Base-by-base conservation (phyloP, 2,888 invertebrate species). In the Drepana falcataria region DNA sequence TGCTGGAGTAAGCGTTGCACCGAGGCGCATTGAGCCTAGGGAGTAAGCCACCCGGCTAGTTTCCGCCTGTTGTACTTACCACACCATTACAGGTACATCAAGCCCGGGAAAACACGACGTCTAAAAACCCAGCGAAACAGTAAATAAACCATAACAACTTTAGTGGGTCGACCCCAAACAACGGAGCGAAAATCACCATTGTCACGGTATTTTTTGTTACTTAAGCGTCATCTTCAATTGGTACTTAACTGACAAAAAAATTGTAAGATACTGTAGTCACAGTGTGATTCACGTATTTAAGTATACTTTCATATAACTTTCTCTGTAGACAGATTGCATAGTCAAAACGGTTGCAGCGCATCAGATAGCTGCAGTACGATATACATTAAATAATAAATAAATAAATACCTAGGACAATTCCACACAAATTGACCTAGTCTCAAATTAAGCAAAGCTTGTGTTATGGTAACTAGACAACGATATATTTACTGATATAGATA, bases 1-100 rank as follows among this genome's bases (percentile, higher is more conserved):
- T 79, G 75, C 74, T 70, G 71, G 59, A 56, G 55, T 7, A 40
- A 40, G 40, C 40, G 40, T 40, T 40, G 40, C 40, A 6, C 7
- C 40, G 6, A 3, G 6, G 44, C 44, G 44, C 4, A 37, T 3
- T 37, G 3, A 37, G 37, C 5, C 5, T 5, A 37, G 37, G 4
- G 4, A 37, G 37, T 37, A 37, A 5, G 37, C 44, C 44, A 44
- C 9, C 9, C 44, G 44, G 9, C 9, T 44, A 9, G 44, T 9
- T 21, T 21, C 21, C 40, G 40, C 7, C 9, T 3, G 9, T 1
- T 9, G 2, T 44, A 9, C 44, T 44, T 44, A 44, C 44, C 44
- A 9, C 9, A 3, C 9, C 37, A 37, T 21, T 21, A 21, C 21
- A 21, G 21, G 21, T 21, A 21, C 3, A 37, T 37, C 44, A 3